These are phyloP conservation scores for Chiloscyllium plagiosum DNA, from an alignment of 2,113 vertebrate genomes.

Conservation along the genomic window DNA sequence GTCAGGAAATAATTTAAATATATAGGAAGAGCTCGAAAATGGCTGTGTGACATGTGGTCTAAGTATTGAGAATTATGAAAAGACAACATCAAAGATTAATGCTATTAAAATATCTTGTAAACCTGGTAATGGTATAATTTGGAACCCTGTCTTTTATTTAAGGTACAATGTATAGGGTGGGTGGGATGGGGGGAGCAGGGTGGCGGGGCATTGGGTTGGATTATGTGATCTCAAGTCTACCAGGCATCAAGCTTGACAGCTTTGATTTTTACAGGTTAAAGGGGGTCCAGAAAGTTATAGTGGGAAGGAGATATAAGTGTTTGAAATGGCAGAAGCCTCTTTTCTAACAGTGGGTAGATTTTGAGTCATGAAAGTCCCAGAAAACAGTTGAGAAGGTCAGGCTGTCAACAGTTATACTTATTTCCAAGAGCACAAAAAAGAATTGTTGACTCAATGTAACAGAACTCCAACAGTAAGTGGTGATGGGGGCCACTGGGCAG, in stretches of 20 bases:
- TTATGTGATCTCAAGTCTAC: not conserved
- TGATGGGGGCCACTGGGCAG: too few species aligned
- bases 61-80: not conserved
- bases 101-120: not conserved
- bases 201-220: too few species aligned
- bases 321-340: not conserved
- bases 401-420: too few species aligned
- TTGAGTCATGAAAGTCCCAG: not conserved
- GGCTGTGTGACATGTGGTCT: not conserved
- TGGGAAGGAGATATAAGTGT: not conserved
- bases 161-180: too few species aligned
- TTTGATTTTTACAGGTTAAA: not conserved
- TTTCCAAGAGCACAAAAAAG: too few species aligned
- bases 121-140: not conserved
- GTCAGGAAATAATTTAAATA: not conserved
- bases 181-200: too few species aligned
- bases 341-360: not conserved
- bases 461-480: too few species aligned
- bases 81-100: not conserved
- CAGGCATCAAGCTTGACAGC: not conserved
- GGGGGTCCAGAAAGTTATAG: not conserved
- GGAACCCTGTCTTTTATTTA: too few species aligned
- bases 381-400: not conserved
- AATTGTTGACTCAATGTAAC: too few species aligned
- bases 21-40: not conserved